Evolutionary conservation across 2,797 vertebrate genomes (phyloP).

Genomic region (Hydrophis major): DNA sequence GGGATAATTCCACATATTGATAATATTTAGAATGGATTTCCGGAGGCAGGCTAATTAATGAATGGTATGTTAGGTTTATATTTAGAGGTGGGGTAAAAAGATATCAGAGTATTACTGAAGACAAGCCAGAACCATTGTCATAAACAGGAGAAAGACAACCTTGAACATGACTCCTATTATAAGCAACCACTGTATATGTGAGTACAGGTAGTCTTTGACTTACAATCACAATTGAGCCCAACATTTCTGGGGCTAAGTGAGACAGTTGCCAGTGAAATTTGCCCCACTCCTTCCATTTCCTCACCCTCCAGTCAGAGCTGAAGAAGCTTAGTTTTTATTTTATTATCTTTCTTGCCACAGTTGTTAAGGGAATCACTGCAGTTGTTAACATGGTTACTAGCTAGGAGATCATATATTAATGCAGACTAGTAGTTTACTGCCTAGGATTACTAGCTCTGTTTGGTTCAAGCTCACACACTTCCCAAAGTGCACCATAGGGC

Average conservation of each 20-base stretch:
- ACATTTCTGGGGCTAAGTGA: background rate
- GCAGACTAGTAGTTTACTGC: background rate
- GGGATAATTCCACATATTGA: background rate
- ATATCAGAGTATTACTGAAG: background rate
- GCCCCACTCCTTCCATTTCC: background rate
- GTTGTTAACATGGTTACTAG: background rate
- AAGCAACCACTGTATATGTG: background rate
- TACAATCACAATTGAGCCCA: background rate
- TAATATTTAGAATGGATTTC: background rate
- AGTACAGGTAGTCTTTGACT: background rate
- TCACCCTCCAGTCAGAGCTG: no score
- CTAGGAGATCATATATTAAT: background rate
- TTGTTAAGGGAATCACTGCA: background rate
- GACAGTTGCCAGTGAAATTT: background rate
- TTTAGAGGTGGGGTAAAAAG: background rate
- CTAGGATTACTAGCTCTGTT: background rate
- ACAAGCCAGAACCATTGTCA: background rate
- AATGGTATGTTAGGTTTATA: background rate
- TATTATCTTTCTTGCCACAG: background rate
- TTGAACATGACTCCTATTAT: background rate
- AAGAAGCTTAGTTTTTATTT: background rate
- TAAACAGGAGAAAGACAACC: background rate
- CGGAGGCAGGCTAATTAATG: slow-evolving; percentile 2
- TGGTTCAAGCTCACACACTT: background rate
- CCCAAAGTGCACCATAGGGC: background rate